These are phyloP conservation scores for Pollachius pollachius DNA, from an alignment of 2,113 vertebrate species.

Conservation along the genomic window DNA sequence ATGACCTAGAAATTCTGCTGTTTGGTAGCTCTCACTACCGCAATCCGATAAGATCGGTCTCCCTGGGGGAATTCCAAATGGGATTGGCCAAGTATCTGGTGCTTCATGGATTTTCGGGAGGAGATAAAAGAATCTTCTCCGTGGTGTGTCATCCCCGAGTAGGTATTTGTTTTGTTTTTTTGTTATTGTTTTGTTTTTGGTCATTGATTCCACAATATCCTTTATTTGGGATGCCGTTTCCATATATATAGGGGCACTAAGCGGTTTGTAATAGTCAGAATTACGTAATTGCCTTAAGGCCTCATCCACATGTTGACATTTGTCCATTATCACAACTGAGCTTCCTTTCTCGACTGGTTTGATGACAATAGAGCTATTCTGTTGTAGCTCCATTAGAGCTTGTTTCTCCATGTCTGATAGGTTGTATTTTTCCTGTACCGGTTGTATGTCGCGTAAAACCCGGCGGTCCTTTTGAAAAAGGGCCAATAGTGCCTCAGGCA, in stretches of 20 bases:
- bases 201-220: not conserved
- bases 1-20: not conserved
- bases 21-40: not conserved
- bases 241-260: not conserved
- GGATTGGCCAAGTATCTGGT: not conserved
- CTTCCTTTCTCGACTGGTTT: not conserved
- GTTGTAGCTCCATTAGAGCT: not conserved
- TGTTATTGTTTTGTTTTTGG: not conserved
- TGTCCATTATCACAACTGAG: not conserved
- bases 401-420: not conserved
- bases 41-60: not conserved
- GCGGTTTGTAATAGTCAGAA: not conserved
- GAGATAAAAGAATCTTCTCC: not conserved
- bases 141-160: not conserved
- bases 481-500: too few species aligned
- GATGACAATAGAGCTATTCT: not conserved
- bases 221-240: not conserved
- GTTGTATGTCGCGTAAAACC: too few species aligned
- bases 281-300: not conserved
- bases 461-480: too few species aligned
- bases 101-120: constrained; percentile 2
- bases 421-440: not conserved
- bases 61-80: not conserved
- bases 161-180: not conserved
- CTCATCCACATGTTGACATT: not conserved